These are phyloP conservation scores for Helicoverpa armigera DNA, from an alignment of 1,140 invertebrate species.

Conservation along the genomic window DNA sequence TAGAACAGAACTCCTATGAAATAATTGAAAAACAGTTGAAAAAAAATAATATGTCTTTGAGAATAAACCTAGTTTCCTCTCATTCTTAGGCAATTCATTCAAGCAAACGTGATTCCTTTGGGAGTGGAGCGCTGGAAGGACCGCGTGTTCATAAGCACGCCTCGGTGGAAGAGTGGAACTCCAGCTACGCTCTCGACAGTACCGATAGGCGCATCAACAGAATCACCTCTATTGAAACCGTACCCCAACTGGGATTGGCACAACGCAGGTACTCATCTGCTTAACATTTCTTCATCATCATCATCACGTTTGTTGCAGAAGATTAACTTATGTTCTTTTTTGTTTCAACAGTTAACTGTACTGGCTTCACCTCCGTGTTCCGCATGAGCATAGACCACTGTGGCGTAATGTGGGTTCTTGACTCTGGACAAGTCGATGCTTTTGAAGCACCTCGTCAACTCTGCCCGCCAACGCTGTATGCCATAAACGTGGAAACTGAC, in stretches of 20 bases:
- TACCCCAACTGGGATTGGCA: conserved; percentile 93
- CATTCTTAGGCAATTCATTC: conserved; percentile 88
- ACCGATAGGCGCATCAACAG: conserved; percentile 82
- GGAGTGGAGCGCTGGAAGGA: conserved; percentile 90
- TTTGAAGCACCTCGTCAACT: conserved; percentile 89
- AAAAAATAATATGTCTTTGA: neutral
- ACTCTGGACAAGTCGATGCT: conserved; percentile 91
- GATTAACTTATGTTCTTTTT: conserved; percentile 1
- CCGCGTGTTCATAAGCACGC: conserved; percentile 90
- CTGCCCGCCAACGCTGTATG: conserved; percentile 91
- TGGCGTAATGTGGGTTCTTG: conserved; percentile 91
- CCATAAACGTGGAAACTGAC: conserved; percentile 91
- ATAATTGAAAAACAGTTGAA: neutral
- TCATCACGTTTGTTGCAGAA: neutral
- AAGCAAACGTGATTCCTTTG: conserved; percentile 91
- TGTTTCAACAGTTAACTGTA: conserved; percentile 86
- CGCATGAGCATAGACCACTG: conserved; percentile 91
- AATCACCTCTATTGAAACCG: conserved; percentile 89
- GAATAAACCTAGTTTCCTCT: neutral
- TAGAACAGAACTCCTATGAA: neutral
- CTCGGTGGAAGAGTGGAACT: conserved; percentile 93
- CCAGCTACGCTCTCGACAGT: conserved; percentile 90
- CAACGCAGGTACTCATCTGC: conserved; percentile 67
- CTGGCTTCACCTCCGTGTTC: conserved; percentile 92
- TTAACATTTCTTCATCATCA: neutral